phyloP scores from a whole-genome alignment of 2,797 vertebrate species.

The Parambassis ranga region DNA sequence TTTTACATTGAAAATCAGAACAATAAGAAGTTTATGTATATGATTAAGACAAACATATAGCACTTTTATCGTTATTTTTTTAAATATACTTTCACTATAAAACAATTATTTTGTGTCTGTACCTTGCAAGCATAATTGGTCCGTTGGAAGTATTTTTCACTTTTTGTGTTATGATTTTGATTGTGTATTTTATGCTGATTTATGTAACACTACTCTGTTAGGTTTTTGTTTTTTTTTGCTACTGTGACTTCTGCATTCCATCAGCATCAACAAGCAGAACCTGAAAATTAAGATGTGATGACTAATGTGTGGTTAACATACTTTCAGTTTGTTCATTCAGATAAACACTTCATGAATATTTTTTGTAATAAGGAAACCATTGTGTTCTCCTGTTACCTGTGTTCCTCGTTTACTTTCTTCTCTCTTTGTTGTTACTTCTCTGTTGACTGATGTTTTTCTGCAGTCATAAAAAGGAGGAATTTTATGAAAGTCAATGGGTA shows the following conservation, averaged over 20 bases:
- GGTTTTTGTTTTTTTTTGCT: neutral
- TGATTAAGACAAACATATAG: neutral
- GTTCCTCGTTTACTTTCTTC: neutral
- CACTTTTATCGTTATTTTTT: conserved; percentile 11
- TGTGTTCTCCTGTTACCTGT: neutral
- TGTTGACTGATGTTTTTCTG: no score
- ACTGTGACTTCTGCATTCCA: neutral
- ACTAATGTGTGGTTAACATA: neutral
- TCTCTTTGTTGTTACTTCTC: neutral
- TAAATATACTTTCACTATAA: no score
- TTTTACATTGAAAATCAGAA: neutral
- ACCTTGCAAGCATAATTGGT: neutral
- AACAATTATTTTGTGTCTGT: neutral
- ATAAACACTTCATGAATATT: neutral
- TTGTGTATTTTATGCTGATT: neutral
- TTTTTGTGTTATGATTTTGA: neutral
- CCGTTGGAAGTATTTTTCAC: neutral
- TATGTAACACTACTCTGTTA: neutral
- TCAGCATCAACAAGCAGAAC: neutral
- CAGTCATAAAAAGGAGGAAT: neutral
- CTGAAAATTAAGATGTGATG: neutral
- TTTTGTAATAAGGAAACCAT: no score
- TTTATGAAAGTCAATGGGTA: neutral
- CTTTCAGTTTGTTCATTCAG: neutral
- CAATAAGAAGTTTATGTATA: neutral